Conservation (phyloP, 2,113 vertebrate species). For the Peromyscus maniculatus region DNA sequence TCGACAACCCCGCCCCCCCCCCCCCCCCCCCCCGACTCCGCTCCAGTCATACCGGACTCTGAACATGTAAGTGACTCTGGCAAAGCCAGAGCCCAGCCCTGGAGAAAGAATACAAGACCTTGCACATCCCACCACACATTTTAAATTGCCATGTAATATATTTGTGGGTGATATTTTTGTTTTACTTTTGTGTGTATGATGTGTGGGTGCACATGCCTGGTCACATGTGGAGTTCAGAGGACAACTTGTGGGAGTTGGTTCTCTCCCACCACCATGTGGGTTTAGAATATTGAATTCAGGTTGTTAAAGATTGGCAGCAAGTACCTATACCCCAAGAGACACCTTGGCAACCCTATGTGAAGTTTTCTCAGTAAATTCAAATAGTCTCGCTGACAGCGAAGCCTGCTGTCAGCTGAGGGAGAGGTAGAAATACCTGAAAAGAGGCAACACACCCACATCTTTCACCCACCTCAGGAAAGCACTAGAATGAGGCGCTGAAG, state of each 20-base stretch:
- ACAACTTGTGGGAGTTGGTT: not conserved
- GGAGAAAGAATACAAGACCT: not conserved
- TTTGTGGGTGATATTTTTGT: not conserved
- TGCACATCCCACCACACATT: fast-evolving
- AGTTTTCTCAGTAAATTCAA: slow-evolving; percentile 26
- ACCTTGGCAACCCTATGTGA: not conserved
- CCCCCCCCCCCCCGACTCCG: not conserved
- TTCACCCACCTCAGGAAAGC: not conserved
- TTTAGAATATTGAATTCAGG: not conserved
- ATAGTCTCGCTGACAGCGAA: not conserved
- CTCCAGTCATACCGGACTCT: not conserved
- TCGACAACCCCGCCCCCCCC: not conserved
- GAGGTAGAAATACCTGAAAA: not conserved
- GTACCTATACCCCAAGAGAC: not conserved
- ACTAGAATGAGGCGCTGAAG: not conserved
- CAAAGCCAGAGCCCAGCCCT: not conserved
- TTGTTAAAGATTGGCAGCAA: not conserved
- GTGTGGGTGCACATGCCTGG: not conserved
- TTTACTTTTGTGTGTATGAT: not conserved
- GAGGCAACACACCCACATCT: not conserved
- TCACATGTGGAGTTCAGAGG: not conserved
- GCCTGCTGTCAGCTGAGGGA: not conserved
- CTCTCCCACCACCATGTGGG: not conserved
- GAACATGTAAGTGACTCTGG: not conserved
- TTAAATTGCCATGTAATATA: not conserved